Evolutionary conservation across 2,113 vertebrate genomes (phyloP), one percentile per base, ranked within the genome.

Genomic region (Neofelis nebulosa): DNA sequence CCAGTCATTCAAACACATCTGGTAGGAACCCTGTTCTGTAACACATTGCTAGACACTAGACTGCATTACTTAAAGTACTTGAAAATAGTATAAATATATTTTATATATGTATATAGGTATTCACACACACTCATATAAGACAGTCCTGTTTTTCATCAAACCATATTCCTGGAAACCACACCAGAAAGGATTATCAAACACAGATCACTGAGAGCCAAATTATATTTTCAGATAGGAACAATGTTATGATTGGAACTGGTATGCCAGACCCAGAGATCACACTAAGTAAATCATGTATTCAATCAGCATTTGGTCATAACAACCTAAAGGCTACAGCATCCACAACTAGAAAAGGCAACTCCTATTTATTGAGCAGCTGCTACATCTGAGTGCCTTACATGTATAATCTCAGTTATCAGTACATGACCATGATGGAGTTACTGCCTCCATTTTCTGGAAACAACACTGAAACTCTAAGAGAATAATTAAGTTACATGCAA

Each of bases 1-100:
- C 66, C 95, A 92, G 90, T 98, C 97, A 98, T 97, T 98, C 97
- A 98, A 93, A 97, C 97, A 98, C 97, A 98, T 98, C 98, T 98
- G 98, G 98, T 96, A 93, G 81, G 45, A 98, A 68, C 87, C 81
- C 73, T 94, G 63, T 74, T 97, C 95, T 96, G 88, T 89, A 95
- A 96, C 91, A 97, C 82, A 94, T 95, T 95, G 81, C 74, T 89
- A 97, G 95, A 96, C 94, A 97, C 45, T 94, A 95, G 76, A 89
- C 85, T 81, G 25, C 55, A 73, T 90, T 97, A 95, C 91, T 97
- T 97, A 79, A 97, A 97, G 91, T 94, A 89, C 78, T 96, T 96
- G 74, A 96, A 97, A 97, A 97, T 82, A 89, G 74, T 83, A 81
- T 52, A 97, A 95, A 94, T 83, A 63, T 82, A 63, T 96, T 82